A percentile compares a stretch with the other conserved stretches of the same genome.
phyloP scores from a whole-genome alignment of 2,888 invertebrate species.

The Xanthorhoe designata region DNA sequence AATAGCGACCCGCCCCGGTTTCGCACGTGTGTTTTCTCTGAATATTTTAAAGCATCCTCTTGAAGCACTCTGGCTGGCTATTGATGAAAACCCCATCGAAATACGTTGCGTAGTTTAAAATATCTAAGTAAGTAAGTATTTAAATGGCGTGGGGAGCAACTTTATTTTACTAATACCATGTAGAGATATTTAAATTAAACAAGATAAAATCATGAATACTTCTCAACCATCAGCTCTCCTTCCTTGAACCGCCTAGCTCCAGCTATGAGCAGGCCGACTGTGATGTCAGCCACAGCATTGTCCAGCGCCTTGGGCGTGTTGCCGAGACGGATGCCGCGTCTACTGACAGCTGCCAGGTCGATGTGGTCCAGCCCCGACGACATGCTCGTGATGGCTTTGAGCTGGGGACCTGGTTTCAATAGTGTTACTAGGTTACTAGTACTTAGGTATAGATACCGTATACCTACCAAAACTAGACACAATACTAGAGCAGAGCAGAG shows the following conservation, averaged over 20 bases:
- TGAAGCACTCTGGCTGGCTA: no score
- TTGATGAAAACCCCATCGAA: no score
- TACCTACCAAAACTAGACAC: no score
- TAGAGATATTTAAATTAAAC: background rate
- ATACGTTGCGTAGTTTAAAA: no score
- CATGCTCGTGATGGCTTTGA: slow-evolving; percentile 93
- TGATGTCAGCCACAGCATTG: slow-evolving; percentile 92
- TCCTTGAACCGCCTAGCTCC: slow-evolving; percentile 92
- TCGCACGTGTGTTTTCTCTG: no score
- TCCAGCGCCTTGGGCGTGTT: slow-evolving; percentile 92
- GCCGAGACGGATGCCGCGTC: slow-evolving; percentile 90
- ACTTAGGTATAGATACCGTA: no score
- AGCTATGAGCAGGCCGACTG: slow-evolving; percentile 90
- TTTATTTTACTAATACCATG: background rate
- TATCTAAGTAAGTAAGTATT: no score
- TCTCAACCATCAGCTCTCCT: slow-evolving; percentile 87
- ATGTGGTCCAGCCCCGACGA: slow-evolving; percentile 95
- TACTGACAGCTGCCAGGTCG: slow-evolving; percentile 89
- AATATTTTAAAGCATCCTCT: no score
- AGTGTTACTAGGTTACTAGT: background rate
- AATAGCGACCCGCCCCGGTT: no score
- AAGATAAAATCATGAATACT: slow-evolving; percentile 59
- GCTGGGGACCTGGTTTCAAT: slow-evolving; percentile 82
- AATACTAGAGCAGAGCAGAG: no score
- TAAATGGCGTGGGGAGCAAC: no score